Evolutionary conservation across 2,797 vertebrate genomes (phyloP).

Genomic region (Vespertilio murinus): DNA sequence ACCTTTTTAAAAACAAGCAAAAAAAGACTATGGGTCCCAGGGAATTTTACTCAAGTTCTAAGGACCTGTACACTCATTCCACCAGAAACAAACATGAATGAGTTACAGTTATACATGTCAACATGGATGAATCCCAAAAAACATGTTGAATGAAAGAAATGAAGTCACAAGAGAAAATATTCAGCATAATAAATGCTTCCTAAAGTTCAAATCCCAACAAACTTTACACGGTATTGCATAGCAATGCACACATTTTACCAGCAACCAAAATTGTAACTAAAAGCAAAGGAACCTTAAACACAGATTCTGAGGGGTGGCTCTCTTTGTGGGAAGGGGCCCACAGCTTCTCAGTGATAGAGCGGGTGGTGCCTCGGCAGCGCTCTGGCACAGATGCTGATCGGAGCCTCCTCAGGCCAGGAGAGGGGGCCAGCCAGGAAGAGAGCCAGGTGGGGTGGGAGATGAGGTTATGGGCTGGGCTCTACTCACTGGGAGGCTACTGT

Average conservation of each 20-base stretch:
- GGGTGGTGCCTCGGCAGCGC: background rate
- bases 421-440: background rate
- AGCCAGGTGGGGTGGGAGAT: background rate
- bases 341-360: background rate
- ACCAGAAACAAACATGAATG: background rate
- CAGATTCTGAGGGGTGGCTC: background rate
- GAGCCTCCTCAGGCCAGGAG: background rate
- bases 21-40: background rate
- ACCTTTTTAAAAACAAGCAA: conserved; percentile 13
- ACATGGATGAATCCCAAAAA: conserved; percentile 8
- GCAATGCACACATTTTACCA: background rate
- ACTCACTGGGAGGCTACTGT: background rate
- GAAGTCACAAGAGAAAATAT: background rate
- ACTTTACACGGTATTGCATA: background rate
- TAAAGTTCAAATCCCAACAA: background rate
- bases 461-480: background rate
- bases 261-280: background rate
- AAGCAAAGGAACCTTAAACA: background rate
- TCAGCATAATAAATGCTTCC: background rate
- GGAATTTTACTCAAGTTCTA: background rate
- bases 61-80: background rate
- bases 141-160: background rate
- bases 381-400: background rate
- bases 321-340: background rate
- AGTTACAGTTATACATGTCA: background rate